Conservation (phyloP, 2,888 invertebrate genomes). For the Lottia gigantea region DNA sequence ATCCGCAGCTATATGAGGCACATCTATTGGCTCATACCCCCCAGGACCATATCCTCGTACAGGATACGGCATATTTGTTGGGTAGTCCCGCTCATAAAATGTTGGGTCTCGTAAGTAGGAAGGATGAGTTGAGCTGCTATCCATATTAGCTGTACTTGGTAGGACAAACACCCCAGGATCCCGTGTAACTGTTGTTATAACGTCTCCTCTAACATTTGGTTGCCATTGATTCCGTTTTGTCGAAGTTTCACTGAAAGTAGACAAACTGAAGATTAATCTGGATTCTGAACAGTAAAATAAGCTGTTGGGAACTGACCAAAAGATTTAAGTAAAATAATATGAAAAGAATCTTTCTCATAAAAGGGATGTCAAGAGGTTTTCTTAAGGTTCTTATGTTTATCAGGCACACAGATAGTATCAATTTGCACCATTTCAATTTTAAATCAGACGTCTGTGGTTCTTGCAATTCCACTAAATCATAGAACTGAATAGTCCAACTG, state of each 20-base stretch:
- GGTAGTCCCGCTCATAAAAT: slow-evolving; percentile 34
- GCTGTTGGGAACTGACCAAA: no score
- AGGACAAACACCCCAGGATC: slow-evolving; percentile 50
- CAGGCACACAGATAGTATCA: no score
- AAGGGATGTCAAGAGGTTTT: no score
- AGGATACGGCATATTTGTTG: slow-evolving; percentile 33
- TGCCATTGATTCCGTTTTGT: slow-evolving; percentile 60
- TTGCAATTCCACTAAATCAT: no score
- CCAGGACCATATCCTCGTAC: slow-evolving; percentile 17
- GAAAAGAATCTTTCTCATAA: no score
- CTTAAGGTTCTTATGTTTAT: no score
- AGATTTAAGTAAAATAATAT: no score
- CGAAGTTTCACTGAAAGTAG: slow-evolving; percentile 55
- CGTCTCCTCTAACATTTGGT: slow-evolving; percentile 55
- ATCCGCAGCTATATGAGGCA: slow-evolving; percentile 12
- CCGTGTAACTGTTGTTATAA: slow-evolving; percentile 42
- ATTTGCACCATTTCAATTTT: no score
- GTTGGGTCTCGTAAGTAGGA: slow-evolving; percentile 27
- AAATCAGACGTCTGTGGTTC: no score
- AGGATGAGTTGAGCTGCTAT: slow-evolving; percentile 25
- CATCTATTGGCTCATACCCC: neutral
- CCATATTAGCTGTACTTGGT: slow-evolving; percentile 40
- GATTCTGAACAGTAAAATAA: no score
- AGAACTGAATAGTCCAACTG: no score
- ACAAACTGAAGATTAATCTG: neutral